Base-by-base conservation (phyloP, 2,797 vertebrate genomes). In the Microctenopoma stevenorrisi region DNA sequence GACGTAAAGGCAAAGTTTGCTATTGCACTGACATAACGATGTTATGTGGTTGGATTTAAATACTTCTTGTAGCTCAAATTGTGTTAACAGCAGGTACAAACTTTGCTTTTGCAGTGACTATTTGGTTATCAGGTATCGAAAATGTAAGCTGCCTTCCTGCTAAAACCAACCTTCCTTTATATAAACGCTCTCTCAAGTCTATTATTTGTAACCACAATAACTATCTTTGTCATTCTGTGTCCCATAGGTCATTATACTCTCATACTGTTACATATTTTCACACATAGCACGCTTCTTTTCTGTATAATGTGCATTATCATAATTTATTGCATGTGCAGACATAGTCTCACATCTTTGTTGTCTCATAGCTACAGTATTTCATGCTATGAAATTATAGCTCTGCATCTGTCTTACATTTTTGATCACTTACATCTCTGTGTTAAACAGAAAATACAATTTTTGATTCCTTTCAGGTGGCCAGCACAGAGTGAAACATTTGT, bases 151-250 rank as follows among this genome's bases (percentile, higher is more conserved):
- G 38, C 12, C 22, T 62, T 60, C 44, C 44, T 55, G 15, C 51
- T 61, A 25, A 51, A 48, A 52, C 30, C 11, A 10, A 11, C 22
- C 5, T 44, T 26, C 2, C 15, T 46, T 50, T 9, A 53, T 57
- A 30, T 46, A 47, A 35, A 43, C 25, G n/a, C 26, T 37, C 42
- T 47, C 14, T 56, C 25, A 30, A 40, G 16, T 14, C n/a, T 10
- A 5, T 62, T 60, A 35, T 35, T 62, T 3, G 7, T 33, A 64
- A 46, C 55, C 55, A 54, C 54, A 47, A 9, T 33, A 7, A 1
- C 30, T 46, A 30, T 64, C 53, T 67, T 40, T 35, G 38, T 64
- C 9, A 5, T 22, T 56, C 16, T 73, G 28, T 40, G 7, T 48
- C 16, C 30, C n/a, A 5, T 7, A 18, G 28, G 35, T 49, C 28